These are phyloP conservation scores for Stomatorhinus walkeri DNA, from an alignment of 2,797 vertebrate genomes.

Conservation along the genomic window DNA sequence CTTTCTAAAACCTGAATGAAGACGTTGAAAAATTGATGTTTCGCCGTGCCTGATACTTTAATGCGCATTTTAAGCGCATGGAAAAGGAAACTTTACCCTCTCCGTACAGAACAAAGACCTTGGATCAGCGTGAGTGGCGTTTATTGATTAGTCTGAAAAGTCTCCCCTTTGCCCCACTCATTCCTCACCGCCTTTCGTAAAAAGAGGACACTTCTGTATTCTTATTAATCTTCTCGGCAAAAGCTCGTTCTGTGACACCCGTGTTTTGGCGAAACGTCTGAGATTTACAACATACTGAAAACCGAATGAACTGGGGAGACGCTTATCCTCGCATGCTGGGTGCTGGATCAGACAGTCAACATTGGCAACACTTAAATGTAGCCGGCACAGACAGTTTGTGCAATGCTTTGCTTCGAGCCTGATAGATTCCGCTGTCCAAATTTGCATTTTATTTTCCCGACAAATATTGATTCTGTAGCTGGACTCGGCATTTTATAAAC, in stretches of 20 bases:
- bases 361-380: not conserved
- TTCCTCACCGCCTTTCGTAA: not conserved
- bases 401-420: not conserved
- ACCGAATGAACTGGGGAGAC: not conserved
- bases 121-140: not conserved
- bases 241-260: not conserved
- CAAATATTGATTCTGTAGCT: conserved; percentile 10
- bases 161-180: not conserved
- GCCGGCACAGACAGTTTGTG: not conserved
- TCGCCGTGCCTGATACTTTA: not conserved
- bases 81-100: not conserved
- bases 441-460: conserved; percentile 12
- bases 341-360: not conserved
- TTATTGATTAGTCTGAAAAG: not conserved
- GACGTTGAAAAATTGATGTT: not conserved
- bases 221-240: not conserved
- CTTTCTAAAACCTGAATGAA: not conserved
- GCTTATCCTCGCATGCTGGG: not conserved
- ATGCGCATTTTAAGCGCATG: not conserved
- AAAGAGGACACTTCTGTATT: conserved; percentile 6
- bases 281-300: not conserved
- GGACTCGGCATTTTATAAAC: conserved; percentile 5
- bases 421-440: not conserved
- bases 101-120: not conserved
- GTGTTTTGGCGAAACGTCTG: not conserved